Conservation (phyloP, 2,888 invertebrate species). For the Aporophyla lueneburgensis region DNA sequence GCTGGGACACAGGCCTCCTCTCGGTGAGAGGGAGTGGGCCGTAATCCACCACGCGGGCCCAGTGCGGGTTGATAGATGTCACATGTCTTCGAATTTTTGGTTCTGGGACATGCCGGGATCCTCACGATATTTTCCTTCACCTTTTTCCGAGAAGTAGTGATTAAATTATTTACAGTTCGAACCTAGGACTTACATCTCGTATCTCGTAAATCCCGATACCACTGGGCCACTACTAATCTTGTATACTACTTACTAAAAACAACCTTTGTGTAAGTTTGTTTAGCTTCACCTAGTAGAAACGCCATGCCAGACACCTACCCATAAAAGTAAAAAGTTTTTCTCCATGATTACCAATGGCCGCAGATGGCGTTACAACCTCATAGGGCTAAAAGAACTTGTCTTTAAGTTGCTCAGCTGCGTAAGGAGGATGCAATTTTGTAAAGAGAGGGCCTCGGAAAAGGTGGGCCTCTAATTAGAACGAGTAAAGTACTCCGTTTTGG, state of each 20-base stretch:
- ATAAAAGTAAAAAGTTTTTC: slow-evolving; percentile 15
- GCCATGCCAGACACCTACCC: neutral
- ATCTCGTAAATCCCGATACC: no score
- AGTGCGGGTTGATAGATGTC: no score
- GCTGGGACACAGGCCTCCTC: no score
- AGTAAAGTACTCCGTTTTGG: slow-evolving; percentile 11
- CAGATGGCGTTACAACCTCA: slow-evolving; percentile 30
- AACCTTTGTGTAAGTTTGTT: neutral
- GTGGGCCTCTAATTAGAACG: slow-evolving; percentile 45
- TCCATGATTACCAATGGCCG: slow-evolving; percentile 2
- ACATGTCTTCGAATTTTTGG: no score
- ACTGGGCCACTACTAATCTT: no score
- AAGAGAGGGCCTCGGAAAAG: slow-evolving; percentile 34
- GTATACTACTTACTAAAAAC: neutral
- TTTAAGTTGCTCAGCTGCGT: slow-evolving; percentile 43
- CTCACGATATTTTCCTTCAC: no score
- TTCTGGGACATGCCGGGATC: no score
- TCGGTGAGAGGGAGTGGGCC: no score
- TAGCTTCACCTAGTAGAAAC: neutral
- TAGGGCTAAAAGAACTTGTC: slow-evolving; percentile 16
- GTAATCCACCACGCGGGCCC: no score
- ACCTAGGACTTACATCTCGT: no score
- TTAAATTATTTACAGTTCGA: no score
- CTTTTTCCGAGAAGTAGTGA: no score
- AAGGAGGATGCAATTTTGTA: slow-evolving; percentile 55